phyloP scores from a whole-genome alignment of 1,140 invertebrate genomes.

The Ceratina australensis region DNA sequence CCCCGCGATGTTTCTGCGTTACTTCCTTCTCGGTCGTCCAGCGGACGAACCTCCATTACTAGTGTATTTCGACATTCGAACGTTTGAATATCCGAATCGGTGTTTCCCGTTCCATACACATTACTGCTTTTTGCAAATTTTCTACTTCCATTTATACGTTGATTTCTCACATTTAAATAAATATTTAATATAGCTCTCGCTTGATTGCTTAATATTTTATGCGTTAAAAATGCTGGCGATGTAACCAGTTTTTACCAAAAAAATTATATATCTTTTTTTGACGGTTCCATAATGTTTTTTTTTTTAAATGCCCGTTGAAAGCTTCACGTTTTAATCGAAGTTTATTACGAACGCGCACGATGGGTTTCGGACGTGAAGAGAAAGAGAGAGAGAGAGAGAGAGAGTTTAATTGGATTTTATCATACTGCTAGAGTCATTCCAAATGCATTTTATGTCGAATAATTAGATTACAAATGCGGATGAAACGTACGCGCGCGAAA shows the following conservation, averaged over 20 bases:
- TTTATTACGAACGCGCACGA: slow-evolving; percentile 2
- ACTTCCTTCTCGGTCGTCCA: not conserved
- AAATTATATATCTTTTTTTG: no score
- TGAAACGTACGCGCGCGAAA: not conserved
- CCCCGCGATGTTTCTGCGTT: slow-evolving; percentile 13
- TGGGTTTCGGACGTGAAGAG: not conserved
- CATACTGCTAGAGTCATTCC: not conserved
- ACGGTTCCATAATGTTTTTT: not conserved
- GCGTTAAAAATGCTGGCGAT: no score
- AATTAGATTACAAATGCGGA: slow-evolving; percentile 37
- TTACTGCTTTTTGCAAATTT: no score
- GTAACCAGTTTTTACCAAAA: no score
- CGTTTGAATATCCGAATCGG: not conserved
- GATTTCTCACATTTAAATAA: no score
- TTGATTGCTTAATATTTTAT: no score
- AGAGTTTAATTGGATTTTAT: slow-evolving; percentile 43
- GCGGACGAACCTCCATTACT: not conserved
- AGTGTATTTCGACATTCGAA: not conserved
- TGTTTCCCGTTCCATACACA: no score
- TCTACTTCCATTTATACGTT: no score
- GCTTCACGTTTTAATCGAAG: slow-evolving; percentile 2
- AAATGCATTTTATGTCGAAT: slow-evolving; percentile 9
- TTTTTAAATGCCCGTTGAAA: not conserved
- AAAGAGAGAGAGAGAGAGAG: no score
- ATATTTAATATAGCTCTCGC: no score